phyloP scores from a whole-genome alignment of 2,797 vertebrate genomes.

The Triplophysa bombifrons region DNA sequence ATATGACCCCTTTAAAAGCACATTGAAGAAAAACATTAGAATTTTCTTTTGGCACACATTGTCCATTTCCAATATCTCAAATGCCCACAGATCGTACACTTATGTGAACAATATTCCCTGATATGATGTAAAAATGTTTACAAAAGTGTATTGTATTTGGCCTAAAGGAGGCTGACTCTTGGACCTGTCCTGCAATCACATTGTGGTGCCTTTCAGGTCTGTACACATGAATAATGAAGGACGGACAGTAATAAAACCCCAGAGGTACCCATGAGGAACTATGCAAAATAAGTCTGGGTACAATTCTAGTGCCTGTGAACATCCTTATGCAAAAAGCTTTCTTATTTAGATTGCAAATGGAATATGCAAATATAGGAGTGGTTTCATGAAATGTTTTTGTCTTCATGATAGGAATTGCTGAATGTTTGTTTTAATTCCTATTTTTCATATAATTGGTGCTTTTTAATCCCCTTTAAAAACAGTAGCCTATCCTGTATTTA shows the following conservation, averaged over 20 bases:
- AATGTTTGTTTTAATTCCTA: background rate
- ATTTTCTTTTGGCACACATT: background rate
- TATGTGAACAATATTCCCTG: background rate
- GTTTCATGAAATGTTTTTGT: background rate
- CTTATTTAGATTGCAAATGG: background rate
- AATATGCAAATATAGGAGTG: background rate
- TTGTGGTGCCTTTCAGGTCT: constrained; percentile 43
- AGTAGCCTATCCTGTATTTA: too few species aligned
- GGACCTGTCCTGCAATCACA: constrained; percentile 21
- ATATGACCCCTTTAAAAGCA: too few species aligned
- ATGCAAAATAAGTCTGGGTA: background rate
- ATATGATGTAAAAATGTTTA: constrained; percentile 5
- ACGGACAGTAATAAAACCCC: constrained; percentile 49
- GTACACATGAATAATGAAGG: constrained; percentile 58
- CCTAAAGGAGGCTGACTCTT: background rate
- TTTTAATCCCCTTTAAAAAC: background rate
- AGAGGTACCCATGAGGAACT: constrained; percentile 30
- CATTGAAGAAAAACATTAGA: background rate
- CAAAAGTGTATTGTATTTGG: background rate
- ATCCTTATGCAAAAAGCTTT: background rate
- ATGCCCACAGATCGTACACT: background rate
- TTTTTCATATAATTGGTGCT: background rate
- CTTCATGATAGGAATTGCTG: background rate
- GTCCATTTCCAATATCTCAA: background rate
- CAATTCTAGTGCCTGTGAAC: background rate